phyloP scores from a whole-genome alignment of 2,797 vertebrate genomes.

The Halcyon chelicuti region DNA sequence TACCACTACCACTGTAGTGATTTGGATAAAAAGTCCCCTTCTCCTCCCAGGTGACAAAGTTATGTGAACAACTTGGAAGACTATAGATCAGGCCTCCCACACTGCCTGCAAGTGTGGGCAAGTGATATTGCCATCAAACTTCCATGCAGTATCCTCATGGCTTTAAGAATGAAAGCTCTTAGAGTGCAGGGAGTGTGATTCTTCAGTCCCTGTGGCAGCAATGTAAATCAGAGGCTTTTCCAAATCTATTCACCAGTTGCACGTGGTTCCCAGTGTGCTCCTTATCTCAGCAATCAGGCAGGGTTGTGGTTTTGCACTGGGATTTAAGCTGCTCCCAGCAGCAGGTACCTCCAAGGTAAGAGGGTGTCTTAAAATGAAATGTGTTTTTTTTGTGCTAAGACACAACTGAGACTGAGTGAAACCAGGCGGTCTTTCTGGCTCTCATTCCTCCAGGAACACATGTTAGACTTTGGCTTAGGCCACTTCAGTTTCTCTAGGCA shows the following conservation, averaged over 20 bases:
- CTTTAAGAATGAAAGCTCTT: slow-evolving; percentile 1
- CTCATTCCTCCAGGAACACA: slow-evolving; percentile 42
- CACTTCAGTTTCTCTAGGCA: neutral
- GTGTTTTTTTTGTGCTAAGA: slow-evolving; percentile 41
- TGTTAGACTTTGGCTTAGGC: slow-evolving; percentile 44
- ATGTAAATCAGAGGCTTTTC: neutral
- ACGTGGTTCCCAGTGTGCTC: neutral
- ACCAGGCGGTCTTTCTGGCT: slow-evolving; percentile 64
- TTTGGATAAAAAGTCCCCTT: neutral
- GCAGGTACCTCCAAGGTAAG: slow-evolving; percentile 61
- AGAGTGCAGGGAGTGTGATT: neutral
- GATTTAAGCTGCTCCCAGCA: slow-evolving; percentile 42
- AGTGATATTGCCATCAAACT: neutral
- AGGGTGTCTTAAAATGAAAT: slow-evolving; percentile 55
- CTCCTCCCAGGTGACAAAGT: neutral
- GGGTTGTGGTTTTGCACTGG: neutral
- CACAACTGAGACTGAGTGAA: slow-evolving; percentile 66
- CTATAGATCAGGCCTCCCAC: neutral
- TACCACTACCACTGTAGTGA: neutral
- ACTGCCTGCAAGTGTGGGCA: neutral
- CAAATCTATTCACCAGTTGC: slow-evolving; percentile 8
- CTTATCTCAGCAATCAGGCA: neutral
- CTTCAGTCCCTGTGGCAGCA: neutral
- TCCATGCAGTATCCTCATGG: neutral
- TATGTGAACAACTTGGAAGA: neutral